A percentile compares a stretch with the other conserved stretches of the same genome.
Evolutionary conservation across 2,888 invertebrate genomes (phyloP).

Genomic region (Dorcus parallelipipedus): DNA sequence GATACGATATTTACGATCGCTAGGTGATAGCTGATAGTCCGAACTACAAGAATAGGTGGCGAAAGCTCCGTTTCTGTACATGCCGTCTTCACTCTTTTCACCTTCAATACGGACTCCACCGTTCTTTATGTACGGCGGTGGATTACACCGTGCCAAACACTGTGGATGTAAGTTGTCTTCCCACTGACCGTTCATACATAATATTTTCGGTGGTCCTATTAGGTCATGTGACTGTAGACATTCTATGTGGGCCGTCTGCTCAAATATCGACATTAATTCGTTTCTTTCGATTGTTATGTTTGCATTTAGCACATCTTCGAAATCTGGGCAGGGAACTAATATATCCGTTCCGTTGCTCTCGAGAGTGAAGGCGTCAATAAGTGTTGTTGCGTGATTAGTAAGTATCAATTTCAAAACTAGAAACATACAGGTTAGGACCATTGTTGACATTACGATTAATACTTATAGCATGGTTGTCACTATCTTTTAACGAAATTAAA

Average conservation of each 20-base stretch:
- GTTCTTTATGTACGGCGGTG: conserved; percentile 41
- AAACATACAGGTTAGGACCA: background rate
- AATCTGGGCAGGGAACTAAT: conserved; percentile 30
- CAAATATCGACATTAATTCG: conserved; percentile 14
- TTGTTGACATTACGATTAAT: background rate
- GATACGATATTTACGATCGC: conserved; percentile 40
- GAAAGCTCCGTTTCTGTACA: conserved; percentile 40
- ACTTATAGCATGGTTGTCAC: background rate
- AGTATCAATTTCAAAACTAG: background rate
- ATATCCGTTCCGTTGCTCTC: conserved; percentile 18
- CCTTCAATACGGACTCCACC: conserved; percentile 39
- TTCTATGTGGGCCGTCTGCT: conserved; percentile 28
- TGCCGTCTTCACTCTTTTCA: conserved; percentile 30
- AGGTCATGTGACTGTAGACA: conserved; percentile 43
- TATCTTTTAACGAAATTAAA: background rate
- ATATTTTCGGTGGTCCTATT: conserved; percentile 39
- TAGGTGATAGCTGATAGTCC: conserved; percentile 38
- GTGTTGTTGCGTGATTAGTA: background rate
- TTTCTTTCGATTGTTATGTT: conserved; percentile 19
- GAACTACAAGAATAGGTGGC: conserved; percentile 41
- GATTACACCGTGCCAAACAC: conserved; percentile 38
- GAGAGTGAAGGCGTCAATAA: background rate
- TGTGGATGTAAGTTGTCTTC: conserved; percentile 29
- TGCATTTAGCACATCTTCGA: conserved; percentile 33
- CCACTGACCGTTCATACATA: conserved; percentile 44